Percentiles rank a stretch among this genome's conserved stretches.
Conservation (phyloP, 2,113 vertebrate genomes). For the Hippolais icterina region DNA sequence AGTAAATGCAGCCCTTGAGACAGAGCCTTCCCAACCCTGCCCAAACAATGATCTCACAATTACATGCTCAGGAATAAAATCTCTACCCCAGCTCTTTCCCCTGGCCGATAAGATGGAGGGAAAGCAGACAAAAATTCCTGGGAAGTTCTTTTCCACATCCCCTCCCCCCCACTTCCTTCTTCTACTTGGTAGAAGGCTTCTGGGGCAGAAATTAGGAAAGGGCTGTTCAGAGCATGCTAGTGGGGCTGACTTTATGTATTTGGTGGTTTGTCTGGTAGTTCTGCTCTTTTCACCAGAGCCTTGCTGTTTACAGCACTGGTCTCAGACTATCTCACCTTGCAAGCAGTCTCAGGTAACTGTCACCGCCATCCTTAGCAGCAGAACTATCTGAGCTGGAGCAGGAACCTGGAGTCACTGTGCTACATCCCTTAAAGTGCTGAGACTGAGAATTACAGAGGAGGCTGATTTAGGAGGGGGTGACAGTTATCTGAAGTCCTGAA, state of each 20-base stretch:
- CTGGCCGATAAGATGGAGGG: neutral
- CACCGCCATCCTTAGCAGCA: neutral
- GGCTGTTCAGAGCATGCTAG: neutral
- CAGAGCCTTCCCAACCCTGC: neutral
- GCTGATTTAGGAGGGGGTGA: neutral
- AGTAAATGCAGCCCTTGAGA: neutral
- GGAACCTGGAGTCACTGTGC: neutral
- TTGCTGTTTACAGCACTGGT: neutral
- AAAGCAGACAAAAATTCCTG: neutral
- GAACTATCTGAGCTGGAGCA: neutral
- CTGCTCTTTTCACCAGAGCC: neutral
- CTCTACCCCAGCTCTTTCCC: neutral
- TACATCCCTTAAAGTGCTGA: neutral
- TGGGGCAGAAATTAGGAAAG: neutral
- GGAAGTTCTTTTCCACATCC: neutral
- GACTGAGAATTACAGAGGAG: neutral
- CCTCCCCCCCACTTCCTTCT: too few species aligned
- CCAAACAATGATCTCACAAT: neutral
- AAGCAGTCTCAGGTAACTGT: neutral
- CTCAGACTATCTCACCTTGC: neutral
- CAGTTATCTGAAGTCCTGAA: neutral
- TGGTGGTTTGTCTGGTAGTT: neutral
- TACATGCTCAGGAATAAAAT: neutral
- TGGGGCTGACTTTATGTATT: neutral
- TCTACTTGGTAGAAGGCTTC: neutral